Evolutionary conservation across 2,797 vertebrate genomes (phyloP).

Genomic region (Propithecus perrieri): DNA sequence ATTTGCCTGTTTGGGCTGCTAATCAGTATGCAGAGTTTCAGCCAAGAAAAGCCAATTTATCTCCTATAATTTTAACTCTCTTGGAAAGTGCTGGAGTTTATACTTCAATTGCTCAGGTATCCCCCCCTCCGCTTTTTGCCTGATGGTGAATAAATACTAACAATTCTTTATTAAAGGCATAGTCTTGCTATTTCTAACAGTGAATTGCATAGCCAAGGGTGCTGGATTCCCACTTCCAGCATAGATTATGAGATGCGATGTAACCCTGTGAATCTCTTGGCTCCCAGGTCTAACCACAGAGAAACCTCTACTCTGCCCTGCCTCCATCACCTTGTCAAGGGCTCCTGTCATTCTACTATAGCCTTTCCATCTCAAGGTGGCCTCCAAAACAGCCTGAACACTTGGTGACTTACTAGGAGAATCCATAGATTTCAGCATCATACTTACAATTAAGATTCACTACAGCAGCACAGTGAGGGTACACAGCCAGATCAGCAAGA

Average conservation of each 20-base stretch:
- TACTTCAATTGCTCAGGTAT: constrained; percentile 41
- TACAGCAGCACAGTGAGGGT: not conserved
- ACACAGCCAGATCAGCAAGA: not conserved
- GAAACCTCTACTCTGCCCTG: not conserved
- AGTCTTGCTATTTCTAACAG: not conserved
- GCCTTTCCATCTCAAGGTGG: not conserved
- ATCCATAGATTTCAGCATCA: not conserved
- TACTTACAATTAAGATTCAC: not conserved
- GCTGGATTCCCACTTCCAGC: not conserved
- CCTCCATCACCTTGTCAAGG: not conserved
- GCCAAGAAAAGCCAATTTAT: constrained; percentile 64
- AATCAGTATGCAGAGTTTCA: constrained; percentile 66
- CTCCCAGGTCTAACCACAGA: not conserved
- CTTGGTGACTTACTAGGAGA: not conserved
- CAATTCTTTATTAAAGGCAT: not conserved
- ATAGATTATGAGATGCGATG: not conserved
- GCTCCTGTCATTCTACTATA: not conserved
- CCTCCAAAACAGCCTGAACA: not conserved
- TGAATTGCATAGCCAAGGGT: not conserved
- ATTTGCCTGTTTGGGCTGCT: constrained; percentile 68
- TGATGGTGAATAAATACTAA: not conserved
- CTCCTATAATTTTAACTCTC: constrained; percentile 62
- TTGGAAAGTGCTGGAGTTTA: constrained; percentile 55
- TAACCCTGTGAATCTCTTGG: not conserved
- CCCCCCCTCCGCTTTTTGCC: not conserved